These are phyloP conservation scores for Ephialtes manifestator DNA, from an alignment of 2,888 invertebrate species.

Conservation along the genomic window DNA sequence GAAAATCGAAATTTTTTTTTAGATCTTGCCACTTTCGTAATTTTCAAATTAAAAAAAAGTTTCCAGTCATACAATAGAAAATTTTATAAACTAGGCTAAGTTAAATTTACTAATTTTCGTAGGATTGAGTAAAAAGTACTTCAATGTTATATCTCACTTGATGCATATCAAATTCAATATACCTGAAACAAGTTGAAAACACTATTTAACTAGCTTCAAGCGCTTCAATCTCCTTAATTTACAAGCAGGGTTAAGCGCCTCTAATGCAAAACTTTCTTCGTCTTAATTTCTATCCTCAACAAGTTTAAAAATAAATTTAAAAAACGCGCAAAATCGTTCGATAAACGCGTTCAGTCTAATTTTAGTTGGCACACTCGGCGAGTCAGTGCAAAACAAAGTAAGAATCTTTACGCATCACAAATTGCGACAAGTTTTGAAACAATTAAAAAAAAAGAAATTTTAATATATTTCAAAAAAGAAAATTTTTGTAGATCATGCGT, in stretches of 20 bases:
- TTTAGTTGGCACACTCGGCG: slow-evolving; percentile 27
- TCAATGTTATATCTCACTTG: too few relatives aligned
- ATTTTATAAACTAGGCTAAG: too few relatives aligned
- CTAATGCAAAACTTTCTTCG: background rate
- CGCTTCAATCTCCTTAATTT: too few relatives aligned
- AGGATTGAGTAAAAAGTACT: too few relatives aligned
- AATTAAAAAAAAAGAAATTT: background rate
- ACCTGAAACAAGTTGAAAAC: too few relatives aligned
- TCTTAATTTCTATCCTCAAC: slow-evolving; percentile 4
- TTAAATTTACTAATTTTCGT: too few relatives aligned
- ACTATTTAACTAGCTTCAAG: too few relatives aligned
- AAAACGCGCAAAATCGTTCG: slow-evolving; percentile 42
- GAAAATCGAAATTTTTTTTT: too few relatives aligned
- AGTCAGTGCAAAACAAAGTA: slow-evolving; percentile 22
- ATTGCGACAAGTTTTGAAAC: background rate
- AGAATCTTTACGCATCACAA: background rate
- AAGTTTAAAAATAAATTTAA: slow-evolving; percentile 26
- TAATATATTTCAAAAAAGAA: slow-evolving; percentile 7
- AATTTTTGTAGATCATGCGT: slow-evolving; percentile 10
- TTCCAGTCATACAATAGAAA: too few relatives aligned
- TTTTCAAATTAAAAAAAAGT: too few relatives aligned
- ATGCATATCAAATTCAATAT: too few relatives aligned
- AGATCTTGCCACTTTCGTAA: too few relatives aligned
- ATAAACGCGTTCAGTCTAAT: slow-evolving; percentile 43
- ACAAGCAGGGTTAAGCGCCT: background rate